These are phyloP conservation scores for Morpho deidamia DNA, from an alignment of 2,888 invertebrate species.

Conservation along the genomic window DNA sequence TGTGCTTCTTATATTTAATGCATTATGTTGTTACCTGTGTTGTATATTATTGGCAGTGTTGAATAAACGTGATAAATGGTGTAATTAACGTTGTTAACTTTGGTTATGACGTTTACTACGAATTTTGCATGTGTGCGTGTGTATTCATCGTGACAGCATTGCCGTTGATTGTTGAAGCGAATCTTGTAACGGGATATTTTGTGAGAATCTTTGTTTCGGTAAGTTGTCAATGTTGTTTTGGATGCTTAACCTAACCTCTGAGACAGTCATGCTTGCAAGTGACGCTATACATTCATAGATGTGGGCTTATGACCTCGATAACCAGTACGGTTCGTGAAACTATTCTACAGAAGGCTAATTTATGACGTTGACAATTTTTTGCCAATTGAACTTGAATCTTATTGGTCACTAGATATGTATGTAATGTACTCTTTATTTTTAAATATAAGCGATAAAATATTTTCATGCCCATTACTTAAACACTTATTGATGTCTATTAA, in stretches of 20 bases:
- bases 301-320: conserved; percentile 53
- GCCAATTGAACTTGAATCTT: conserved; percentile 21
- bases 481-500: too few relatives aligned
- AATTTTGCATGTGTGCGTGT: conserved; percentile 63
- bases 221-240: conserved; percentile 53
- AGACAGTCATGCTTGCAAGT: conserved; percentile 43
- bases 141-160: conserved; percentile 57
- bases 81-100: conserved; percentile 69
- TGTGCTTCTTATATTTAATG: conserved; percentile 50
- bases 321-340: conserved; percentile 36
- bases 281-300: conserved; percentile 34
- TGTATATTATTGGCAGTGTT: conserved; percentile 55
- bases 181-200: conserved; percentile 68
- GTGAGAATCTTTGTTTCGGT: conserved; percentile 62
- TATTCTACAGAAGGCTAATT: conserved; percentile 52
- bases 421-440: neutral
- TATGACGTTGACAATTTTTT: conserved; percentile 42
- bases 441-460: too few relatives aligned
- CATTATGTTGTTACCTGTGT: conserved; percentile 48
- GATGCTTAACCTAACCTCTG: conserved; percentile 43
- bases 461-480: too few relatives aligned
- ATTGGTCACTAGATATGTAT: neutral
- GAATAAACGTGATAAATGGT: conserved; percentile 54
- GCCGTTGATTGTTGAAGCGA: conserved; percentile 71
- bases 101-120: conserved; percentile 73